phyloP scores from a whole-genome alignment of 2,113 vertebrate genomes.

The Raphicerus campestris region DNA sequence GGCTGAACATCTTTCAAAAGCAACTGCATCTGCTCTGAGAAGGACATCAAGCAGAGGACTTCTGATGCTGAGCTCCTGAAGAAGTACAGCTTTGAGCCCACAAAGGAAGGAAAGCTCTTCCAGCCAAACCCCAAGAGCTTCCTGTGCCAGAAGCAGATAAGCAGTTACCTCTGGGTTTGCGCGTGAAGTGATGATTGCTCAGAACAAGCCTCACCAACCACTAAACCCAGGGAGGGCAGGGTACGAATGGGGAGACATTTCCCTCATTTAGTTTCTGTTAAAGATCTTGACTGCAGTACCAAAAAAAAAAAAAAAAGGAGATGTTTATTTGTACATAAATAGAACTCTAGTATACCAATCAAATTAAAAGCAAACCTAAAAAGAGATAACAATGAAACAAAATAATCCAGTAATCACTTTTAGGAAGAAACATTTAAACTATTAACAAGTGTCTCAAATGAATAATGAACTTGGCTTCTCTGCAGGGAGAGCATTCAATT shows the following conservation, averaged over 20 bases:
- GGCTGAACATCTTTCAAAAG: slow-evolving; percentile 83
- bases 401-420: background rate
- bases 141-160: slow-evolving; percentile 57
- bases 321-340: background rate
- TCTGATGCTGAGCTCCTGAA: slow-evolving; percentile 81
- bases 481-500: background rate
- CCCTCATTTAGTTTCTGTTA: background rate
- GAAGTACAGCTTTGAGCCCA: slow-evolving; percentile 89
- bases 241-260: background rate
- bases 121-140: slow-evolving; percentile 92
- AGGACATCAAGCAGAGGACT: slow-evolving; percentile 81
- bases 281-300: background rate
- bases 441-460: background rate
- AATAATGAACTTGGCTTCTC: background rate
- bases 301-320: background rate
- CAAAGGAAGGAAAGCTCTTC: slow-evolving; percentile 89
- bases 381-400: background rate
- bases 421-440: background rate
- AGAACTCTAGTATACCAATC: background rate
- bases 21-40: slow-evolving; percentile 83
- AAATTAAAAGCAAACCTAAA: slow-evolving; percentile 1
- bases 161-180: background rate
- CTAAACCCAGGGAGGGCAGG: background rate
- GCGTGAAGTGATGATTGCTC: background rate
- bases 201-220: background rate